Conservation (phyloP, 2,113 vertebrate genomes). For the Anolis sagrei region DNA sequence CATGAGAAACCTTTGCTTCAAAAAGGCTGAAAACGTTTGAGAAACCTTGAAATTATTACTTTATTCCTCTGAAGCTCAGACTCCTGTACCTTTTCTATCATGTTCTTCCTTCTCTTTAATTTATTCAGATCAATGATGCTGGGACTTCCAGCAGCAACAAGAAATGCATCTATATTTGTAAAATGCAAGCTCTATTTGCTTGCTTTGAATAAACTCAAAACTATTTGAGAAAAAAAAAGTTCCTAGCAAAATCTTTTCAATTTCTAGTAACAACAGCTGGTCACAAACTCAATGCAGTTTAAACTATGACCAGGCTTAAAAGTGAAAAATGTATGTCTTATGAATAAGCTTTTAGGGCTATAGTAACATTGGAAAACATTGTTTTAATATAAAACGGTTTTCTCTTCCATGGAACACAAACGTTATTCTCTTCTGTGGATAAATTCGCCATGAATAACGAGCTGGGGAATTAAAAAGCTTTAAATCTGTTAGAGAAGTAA, state of each 20-base stretch:
- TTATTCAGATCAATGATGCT: not conserved
- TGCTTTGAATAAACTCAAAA: not conserved
- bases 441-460: slow-evolving; percentile 73
- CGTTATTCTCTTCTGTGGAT: slow-evolving; percentile 70
- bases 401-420: slow-evolving; percentile 71
- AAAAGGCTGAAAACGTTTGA: no score
- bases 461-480: slow-evolving; percentile 80
- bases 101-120: not conserved
- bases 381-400: slow-evolving; percentile 67
- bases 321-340: slow-evolving; percentile 32
- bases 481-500: slow-evolving; percentile 86
- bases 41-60: not conserved
- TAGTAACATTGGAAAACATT: slow-evolving; percentile 58
- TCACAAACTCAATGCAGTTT: not conserved
- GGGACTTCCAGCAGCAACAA: not conserved
- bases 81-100: not conserved
- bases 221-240: not conserved
- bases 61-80: not conserved
- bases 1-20: no score
- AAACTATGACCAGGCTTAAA: not conserved
- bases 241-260: not conserved
- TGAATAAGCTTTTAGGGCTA: slow-evolving; percentile 49
- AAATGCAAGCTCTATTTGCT: not conserved
- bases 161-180: not conserved
- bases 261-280: not conserved